Evolutionary conservation across 2,797 vertebrate species (phyloP), one percentile per base, ranked within the genome.

Genomic region (Syngnathus rostellatus): DNA sequence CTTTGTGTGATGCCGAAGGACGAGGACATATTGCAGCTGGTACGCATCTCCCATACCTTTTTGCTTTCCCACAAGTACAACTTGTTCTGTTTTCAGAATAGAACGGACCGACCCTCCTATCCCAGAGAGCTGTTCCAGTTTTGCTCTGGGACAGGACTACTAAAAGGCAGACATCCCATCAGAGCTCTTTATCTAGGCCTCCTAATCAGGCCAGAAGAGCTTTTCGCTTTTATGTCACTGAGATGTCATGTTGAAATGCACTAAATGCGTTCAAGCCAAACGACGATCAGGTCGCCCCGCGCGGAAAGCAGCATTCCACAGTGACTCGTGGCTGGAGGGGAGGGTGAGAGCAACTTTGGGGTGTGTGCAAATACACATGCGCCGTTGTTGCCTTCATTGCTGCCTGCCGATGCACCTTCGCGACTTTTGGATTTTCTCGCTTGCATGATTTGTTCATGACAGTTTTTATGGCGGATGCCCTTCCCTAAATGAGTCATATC

Each of bases 1-100:
- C 94, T 99, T 77, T 97, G 95, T 77, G 95, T 99, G 74, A 98
- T 99, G 97, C 97, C 96, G 81, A 99, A 98, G 92, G 97, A 99
- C 71, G 97, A 99, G 81, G 97, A 99, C 75, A 97, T 99, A 72
- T 92, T 99, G 68, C 97, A 99, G 40, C 80, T 99, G 93, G 97
- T 98, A 91, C 89, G 94, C 86, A 69, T 68, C 45, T 16, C 12
- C 65, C 40, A 50, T 6, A 43, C 21, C 12, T 21, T 14, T 61
- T 41, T 62, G 60, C 25, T 31, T 62, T 43, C 7, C 59, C 19
- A 43, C 1, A 61, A 21, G 5, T 37, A 0, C 23, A 1, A 11
- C 72, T 72, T 19, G 63, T 9, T 38, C 16, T 0, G 5, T 3
- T 45, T 48, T 64, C 31, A 41, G 64, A 68, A 67, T 19, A 23